These are phyloP conservation scores for Clanis bilineata DNA, from an alignment of 2,888 invertebrate genomes.

Conservation along the genomic window DNA sequence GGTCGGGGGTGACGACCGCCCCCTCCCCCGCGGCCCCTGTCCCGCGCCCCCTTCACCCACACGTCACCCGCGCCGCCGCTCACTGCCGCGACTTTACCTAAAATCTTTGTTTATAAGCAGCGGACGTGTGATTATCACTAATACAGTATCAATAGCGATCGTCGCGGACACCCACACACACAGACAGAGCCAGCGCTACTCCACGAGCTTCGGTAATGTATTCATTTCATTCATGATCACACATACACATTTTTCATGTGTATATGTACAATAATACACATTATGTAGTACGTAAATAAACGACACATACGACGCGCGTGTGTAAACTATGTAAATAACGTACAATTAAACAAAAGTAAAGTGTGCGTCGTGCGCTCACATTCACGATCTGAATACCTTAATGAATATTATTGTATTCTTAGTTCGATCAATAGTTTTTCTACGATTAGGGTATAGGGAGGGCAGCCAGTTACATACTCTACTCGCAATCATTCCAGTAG, in stretches of 20 bases:
- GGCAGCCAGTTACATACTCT: no score
- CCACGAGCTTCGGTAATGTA: background rate
- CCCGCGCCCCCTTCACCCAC: constrained; percentile 11
- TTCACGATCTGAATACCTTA: no score
- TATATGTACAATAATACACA: background rate
- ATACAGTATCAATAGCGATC: background rate
- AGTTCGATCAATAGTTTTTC: no score
- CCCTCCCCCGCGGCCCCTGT: constrained; percentile 1
- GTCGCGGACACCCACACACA: background rate
- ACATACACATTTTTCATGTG: background rate
- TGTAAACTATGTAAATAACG: background rate
- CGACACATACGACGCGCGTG: background rate
- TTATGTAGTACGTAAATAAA: background rate
- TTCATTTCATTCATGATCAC: background rate
- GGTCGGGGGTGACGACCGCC: constrained; percentile 13
- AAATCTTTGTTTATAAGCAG: constrained; percentile 1
- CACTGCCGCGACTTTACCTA: background rate
- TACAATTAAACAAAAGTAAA: background rate
- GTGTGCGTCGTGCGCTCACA: background rate
- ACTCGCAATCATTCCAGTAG: no score
- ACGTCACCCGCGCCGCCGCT: background rate
- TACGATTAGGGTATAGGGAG: no score
- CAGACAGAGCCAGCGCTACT: background rate
- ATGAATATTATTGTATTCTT: no score
- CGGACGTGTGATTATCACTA: background rate